These are phyloP conservation scores for Cheirogaleus major DNA, from an alignment of 2,797 vertebrate species.

Conservation along the genomic window DNA sequence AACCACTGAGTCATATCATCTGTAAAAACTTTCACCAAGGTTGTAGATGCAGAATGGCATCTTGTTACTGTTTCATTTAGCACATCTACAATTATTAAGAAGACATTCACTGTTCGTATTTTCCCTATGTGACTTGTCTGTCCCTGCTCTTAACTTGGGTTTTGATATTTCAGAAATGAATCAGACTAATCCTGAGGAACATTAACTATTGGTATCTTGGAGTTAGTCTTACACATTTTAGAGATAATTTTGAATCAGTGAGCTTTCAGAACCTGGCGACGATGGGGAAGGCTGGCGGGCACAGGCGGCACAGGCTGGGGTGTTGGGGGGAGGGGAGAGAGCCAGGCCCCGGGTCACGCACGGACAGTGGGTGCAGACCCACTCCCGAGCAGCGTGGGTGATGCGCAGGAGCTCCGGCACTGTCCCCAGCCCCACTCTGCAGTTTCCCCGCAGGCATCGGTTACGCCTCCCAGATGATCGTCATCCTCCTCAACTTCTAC, in stretches of 20 bases:
- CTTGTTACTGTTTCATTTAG: background rate
- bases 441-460: constrained; percentile 90
- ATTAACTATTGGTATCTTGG: background rate
- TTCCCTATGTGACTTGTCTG: background rate
- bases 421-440: background rate
- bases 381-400: background rate
- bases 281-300: background rate
- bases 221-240: background rate
- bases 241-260: background rate
- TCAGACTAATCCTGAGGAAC: background rate
- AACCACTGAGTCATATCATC: background rate
- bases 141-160: background rate
- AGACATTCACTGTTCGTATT: background rate
- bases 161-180: constrained; percentile 10
- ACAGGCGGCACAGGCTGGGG: background rate
- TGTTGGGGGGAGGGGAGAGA: background rate
- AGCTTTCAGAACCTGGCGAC: background rate
- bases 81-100: background rate
- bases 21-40: background rate
- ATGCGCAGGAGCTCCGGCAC: background rate
- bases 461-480: constrained; percentile 96
- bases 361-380: background rate
- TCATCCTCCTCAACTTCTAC: constrained; percentile 93
- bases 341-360: rapidly evolving
- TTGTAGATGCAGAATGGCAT: background rate